These are phyloP conservation scores for Enteromius unitaeniatus DNA, from an alignment of 2,797 vertebrate genomes.

Conservation along the genomic window DNA sequence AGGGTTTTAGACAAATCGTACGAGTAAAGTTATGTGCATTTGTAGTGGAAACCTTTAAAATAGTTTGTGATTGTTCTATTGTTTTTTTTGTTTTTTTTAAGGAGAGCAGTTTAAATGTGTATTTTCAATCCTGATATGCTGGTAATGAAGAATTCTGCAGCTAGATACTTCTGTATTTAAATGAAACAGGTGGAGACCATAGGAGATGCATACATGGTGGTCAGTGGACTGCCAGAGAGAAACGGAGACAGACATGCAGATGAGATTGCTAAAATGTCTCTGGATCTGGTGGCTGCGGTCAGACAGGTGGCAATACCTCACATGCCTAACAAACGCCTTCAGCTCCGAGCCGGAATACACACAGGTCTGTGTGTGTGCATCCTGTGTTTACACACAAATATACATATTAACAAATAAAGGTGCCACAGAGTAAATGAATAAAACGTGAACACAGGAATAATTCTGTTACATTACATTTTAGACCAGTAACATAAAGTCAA, in stretches of 20 bases:
- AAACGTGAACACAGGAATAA: neutral
- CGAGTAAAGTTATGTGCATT: neutral
- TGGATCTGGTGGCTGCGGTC: constrained; percentile 89
- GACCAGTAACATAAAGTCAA: neutral
- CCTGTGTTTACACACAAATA: neutral
- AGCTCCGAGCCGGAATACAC: constrained; percentile 88
- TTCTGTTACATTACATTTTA: neutral
- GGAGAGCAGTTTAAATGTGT: neutral
- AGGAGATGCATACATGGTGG: constrained; percentile 91
- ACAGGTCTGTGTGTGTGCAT: constrained; percentile 73
- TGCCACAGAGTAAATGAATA: neutral
- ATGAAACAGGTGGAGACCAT: constrained; percentile 86
- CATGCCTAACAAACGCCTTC: constrained; percentile 81
- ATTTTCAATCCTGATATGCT: neutral
- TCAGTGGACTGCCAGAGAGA: constrained; percentile 87
- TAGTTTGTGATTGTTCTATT: neutral
- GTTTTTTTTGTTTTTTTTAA: neutral
- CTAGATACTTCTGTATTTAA: neutral
- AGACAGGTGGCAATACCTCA: constrained; percentile 87
- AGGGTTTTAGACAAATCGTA: neutral
- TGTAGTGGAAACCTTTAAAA: neutral
- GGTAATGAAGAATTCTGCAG: neutral
- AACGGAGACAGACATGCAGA: constrained; percentile 85
- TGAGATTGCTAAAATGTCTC: constrained; percentile 89
- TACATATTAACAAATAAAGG: neutral